Base-by-base conservation (phyloP, 2,888 invertebrate species). In the Pemphredon lugubris region DNA sequence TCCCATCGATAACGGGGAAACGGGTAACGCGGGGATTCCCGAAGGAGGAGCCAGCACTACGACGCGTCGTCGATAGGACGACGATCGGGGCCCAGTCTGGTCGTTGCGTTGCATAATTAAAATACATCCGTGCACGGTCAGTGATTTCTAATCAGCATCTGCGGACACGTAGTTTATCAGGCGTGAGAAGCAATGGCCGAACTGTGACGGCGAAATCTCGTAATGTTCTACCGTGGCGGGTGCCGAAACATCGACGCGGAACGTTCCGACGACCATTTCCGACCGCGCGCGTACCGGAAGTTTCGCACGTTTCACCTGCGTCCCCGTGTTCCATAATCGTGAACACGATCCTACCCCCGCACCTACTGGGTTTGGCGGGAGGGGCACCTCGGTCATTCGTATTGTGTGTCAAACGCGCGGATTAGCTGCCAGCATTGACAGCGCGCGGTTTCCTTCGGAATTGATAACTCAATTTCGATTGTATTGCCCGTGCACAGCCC, bases 271-370 rank as follows among this genome's bases (percentile, higher is more conserved):
- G 65, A 13, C 63, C 55, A 66, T 66, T 70, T 75, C 75, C 75
- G 75, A 67, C 75, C 75, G 63, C 75, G 63, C 75, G 47, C 66
- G 53, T 57, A 60, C 60, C 75, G 75, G 75, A 75, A 75, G 66
- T 75, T 75, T 61, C 63, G 45, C 66, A 34, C 70, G 66, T 75
- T 74, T 63, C 75, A 63, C 59, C 64, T 58, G 59, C 55, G 60
- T 44, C 50, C 59, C 23, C 48, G 57, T 51, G 67, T 64, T 58
- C 59, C 53, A 57, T 73, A 72, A 73, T 73, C 73, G 73, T 44
- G 53, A n/a, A 65, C 65, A 54, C 73, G 65, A 66, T 71, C 54
- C 64, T 23, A 13, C 18, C n/a, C n/a, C n/a, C n/a, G n/a, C n/a
- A n/a, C n/a, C n/a, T n/a, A n/a, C n/a, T n/a, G n/a, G n/a, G n/a